Evolutionary conservation across 2,888 invertebrate species (phyloP), one percentile per base, ranked within the genome.

Genomic region (Drosophila imparisetae): DNA sequence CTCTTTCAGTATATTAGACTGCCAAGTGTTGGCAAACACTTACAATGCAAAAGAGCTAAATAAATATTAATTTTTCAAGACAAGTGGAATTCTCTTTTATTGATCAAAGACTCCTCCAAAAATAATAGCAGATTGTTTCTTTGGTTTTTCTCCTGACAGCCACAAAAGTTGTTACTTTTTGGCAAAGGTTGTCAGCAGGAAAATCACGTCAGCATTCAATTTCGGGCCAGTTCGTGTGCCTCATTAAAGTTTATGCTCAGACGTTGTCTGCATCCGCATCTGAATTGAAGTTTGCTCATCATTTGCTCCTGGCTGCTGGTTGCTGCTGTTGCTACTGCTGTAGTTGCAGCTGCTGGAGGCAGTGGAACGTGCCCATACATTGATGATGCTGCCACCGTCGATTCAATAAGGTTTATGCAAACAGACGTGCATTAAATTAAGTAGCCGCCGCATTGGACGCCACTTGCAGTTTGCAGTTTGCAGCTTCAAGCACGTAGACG

Each of bases 291-390:
- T 87, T 88, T 88, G 86, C 86, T 91, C 90, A 87, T 88, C 89
- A 90, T 83, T 91, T 86, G 85, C 62, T 55, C n/a, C n/a, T 34
- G 73, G 18, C 27, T 42, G 15, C 62, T 50, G 32, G 29, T 30
- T 75, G 78, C 72, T 82, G 71, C 50, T 57, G 64, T 59, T 57
- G 62, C 49, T 38, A 48, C 64, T 40, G 62, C 40, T 62, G 66
- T 42, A 32, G 60, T 42, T 57, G 64, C 62, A 57, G 54, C 59
- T 62, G 72, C 85, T 63, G 78, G 61, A 71, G 83, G 78, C 78
- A 61, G 34, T 66, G 81, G 78, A 86, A 91, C 90, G 90, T 91
- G 90, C 87, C 82, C 90, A 91, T 91, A 91, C 90, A 91, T 91
- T 86, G 85, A 85, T 85, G 85, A 87, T 80, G 85, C 73, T 53